Conservation (phyloP, 2,113 vertebrate species). For the Nibea coibor region DNA sequence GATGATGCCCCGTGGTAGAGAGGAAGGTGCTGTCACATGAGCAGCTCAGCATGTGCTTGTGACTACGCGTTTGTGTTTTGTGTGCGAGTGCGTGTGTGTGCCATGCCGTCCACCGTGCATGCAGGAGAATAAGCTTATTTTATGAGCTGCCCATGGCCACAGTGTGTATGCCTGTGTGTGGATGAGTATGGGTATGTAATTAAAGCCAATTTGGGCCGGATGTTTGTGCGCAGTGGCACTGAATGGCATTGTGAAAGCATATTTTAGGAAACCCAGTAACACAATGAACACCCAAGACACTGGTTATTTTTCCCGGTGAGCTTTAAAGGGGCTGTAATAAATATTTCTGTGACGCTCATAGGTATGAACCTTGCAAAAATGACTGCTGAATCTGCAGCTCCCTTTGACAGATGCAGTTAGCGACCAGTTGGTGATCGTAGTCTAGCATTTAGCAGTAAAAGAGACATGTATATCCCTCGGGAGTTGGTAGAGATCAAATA, state of each 20-base stretch:
- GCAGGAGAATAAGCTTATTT: slow-evolving; percentile 38
- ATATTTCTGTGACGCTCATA: neutral
- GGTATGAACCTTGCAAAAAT: neutral
- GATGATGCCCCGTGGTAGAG: slow-evolving; percentile 30
- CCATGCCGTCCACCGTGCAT: slow-evolving; percentile 7
- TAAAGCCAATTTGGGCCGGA: slow-evolving; percentile 23
- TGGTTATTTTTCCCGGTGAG: neutral
- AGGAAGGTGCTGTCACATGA: slow-evolving; percentile 73
- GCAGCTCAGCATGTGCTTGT: slow-evolving; percentile 70
- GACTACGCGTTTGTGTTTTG: slow-evolving; percentile 32
- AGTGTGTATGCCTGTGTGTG: slow-evolving; percentile 21
- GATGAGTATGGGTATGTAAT: slow-evolving; percentile 26
- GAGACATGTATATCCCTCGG: neutral
- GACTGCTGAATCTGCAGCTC: neutral
- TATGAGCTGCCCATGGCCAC: slow-evolving; percentile 22
- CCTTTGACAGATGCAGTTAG: neutral
- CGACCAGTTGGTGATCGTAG: neutral
- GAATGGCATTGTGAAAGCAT: slow-evolving; percentile 10
- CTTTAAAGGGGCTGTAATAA: neutral
- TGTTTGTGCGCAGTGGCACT: slow-evolving; percentile 30
- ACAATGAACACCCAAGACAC: neutral
- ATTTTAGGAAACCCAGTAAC: slow-evolving; percentile 16
- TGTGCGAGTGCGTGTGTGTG: slow-evolving; percentile 26
- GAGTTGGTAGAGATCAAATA: neutral
- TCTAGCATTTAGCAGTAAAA: slow-evolving; percentile 5